Conservation (phyloP, 2,888 invertebrate species). For the Barypeithes pellucidus region DNA sequence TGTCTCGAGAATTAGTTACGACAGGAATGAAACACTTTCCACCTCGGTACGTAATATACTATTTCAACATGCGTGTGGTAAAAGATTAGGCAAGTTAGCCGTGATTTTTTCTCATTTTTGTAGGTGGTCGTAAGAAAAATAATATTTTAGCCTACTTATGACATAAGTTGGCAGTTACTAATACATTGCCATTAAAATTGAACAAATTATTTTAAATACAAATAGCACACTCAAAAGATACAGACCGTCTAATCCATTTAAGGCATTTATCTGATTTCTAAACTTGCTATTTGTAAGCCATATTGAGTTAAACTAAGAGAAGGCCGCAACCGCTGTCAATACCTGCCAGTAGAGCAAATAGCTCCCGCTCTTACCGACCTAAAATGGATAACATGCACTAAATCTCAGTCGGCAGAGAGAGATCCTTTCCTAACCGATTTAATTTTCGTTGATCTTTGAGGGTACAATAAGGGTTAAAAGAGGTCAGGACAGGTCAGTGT, state of each 20-base stretch:
- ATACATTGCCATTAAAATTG: neutral
- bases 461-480: conserved; percentile 21
- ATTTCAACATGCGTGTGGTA: too few relatives aligned
- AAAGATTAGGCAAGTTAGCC: too few relatives aligned
- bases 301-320: conserved; percentile 37
- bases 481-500: conserved; percentile 23
- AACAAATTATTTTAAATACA: conserved; percentile 1
- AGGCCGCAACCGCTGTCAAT: conserved; percentile 42
- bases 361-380: conserved; percentile 35
- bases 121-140: too few relatives aligned
- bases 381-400: conserved; percentile 29
- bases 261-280: conserved; percentile 7
- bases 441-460: conserved; percentile 24
- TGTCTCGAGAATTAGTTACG: too few relatives aligned
- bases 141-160: neutral
- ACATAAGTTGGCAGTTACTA: neutral
- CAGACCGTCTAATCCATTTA: conserved; percentile 9
- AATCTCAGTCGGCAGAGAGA: conserved; percentile 21
- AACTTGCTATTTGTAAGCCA: conserved; percentile 24
- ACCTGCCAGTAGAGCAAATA: conserved; percentile 37
- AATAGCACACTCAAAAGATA: neutral
- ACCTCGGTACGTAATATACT: too few relatives aligned
- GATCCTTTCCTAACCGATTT: conserved; percentile 26
- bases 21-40: too few relatives aligned
- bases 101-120: too few relatives aligned